These are phyloP conservation scores for Archips crataeganus DNA, from an alignment of 2,888 invertebrate genomes.

Conservation along the genomic window DNA sequence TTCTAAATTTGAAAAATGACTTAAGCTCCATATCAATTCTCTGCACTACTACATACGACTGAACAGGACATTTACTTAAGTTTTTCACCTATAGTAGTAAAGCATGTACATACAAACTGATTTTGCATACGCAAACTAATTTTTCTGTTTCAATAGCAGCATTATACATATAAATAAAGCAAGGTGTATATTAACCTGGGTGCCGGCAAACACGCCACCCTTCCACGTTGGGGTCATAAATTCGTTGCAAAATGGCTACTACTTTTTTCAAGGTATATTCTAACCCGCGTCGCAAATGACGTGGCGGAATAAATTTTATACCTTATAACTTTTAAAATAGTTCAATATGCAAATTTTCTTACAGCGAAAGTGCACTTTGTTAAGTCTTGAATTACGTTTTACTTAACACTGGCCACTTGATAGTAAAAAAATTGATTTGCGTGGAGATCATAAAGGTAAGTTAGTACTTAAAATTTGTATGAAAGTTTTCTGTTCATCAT, in stretches of 20 bases:
- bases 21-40: too few relatives aligned
- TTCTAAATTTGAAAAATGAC: too few relatives aligned
- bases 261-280: conserved; percentile 28
- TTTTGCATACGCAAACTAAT: conserved; percentile 10
- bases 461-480: too few relatives aligned
- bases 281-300: conserved; percentile 11
- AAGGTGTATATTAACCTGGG: conserved; percentile 29
- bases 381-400: not conserved
- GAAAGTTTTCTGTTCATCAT: too few relatives aligned
- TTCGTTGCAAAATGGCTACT: conserved; percentile 20
- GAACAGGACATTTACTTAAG: too few relatives aligned
- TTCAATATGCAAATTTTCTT: conserved; percentile 12
- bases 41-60: too few relatives aligned
- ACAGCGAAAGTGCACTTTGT: not conserved
- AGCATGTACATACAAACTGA: too few relatives aligned
- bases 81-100: too few relatives aligned
- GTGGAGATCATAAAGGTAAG: too few relatives aligned
- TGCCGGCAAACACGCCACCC: conserved; percentile 14
- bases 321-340: conserved; percentile 7
- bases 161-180: conserved; percentile 2
- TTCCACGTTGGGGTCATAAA: conserved; percentile 22
- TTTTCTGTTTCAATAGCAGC: not conserved
- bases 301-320: conserved; percentile 21
- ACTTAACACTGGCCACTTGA: too few relatives aligned
- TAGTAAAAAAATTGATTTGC: too few relatives aligned